These are phyloP conservation scores for Apostichopus californicus DNA, from an alignment of 35 echinoderm and acorn worm species.

Conservation along the genomic window DNA sequence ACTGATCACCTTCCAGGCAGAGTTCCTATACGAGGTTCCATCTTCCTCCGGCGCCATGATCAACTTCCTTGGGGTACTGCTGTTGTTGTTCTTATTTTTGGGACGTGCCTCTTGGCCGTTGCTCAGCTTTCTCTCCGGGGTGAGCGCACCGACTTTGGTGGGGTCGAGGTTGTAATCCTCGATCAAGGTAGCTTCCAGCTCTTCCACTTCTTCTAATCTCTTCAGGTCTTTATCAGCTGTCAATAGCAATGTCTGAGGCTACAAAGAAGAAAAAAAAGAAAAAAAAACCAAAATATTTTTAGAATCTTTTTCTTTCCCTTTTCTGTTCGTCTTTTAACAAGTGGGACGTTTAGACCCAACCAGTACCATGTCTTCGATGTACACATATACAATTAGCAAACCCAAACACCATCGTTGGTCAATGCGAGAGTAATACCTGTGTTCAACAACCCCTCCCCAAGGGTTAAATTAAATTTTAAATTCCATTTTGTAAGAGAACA, in stretches of 20 bases:
- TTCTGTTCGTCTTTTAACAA: too few relatives aligned
- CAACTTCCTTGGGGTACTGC: constrained; percentile 53
- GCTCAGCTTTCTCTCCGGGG: constrained; percentile 69
- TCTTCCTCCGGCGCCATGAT: constrained; percentile 75
- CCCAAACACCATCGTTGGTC: too few relatives aligned
- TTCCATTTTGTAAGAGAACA: too few relatives aligned
- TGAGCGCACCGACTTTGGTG: constrained; percentile 49
- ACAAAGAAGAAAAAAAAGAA: neutral
- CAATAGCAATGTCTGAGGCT: constrained; percentile 91
- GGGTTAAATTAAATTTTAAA: too few relatives aligned
- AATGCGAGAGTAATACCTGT: too few relatives aligned
- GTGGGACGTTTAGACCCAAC: too few relatives aligned
- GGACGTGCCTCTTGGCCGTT: constrained; percentile 10
- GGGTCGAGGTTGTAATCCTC: constrained; percentile 69
- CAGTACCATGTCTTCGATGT: too few relatives aligned
- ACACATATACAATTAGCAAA: too few relatives aligned
- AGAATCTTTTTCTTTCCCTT: too few relatives aligned
- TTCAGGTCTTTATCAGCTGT: constrained; percentile 81
- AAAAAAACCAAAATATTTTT: too few relatives aligned
- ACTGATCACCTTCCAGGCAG: constrained; percentile 85
- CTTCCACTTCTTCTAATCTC: constrained; percentile 76
- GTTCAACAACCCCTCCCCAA: too few relatives aligned
- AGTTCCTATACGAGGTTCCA: constrained; percentile 7
- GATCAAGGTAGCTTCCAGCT: constrained; percentile 72
- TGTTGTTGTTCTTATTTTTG: constrained; percentile 36